Base-by-base conservation (phyloP, 1,140 invertebrate genomes). In the Oreohelix idahoensis region DNA sequence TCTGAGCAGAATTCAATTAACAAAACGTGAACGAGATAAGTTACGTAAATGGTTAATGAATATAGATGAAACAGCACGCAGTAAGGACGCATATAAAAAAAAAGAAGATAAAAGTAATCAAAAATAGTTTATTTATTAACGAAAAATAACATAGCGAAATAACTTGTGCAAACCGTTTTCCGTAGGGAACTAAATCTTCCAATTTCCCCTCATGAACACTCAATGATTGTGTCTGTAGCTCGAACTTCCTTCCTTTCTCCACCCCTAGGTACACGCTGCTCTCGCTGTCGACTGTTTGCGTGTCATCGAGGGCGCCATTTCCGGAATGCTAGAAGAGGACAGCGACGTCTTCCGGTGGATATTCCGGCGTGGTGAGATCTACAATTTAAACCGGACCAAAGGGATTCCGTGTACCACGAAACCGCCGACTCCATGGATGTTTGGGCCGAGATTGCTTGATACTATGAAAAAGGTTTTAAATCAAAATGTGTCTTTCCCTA, bases 321-420 rank as follows among this genome's bases (percentile, higher is more conserved):
- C 79, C 32, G 81, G 77, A 17, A 88, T 92, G 83, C 69, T 89
- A 42, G 66, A 79, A 32, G 84, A 89, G 23, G 81, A 91, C 70
- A 78, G 84, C 15, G 84, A 85, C 1, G 84, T 89, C 1, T 92
- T 91, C 74, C 83, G 89, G 69, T 85, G 87, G 76, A 90, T 87
- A 36, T 92, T 92, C 78, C 85, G 92, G 71, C 84, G 90, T 26
- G 88, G 87, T 45, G 53, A 86, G 11, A 81, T 92, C 15, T 92
- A 90, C 85, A 92, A 91, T 83, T 85, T 87, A 74, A 90, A 91
- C 84, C 86, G 79, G 23, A 90, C 86, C 51, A 84, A 84, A n/a
- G 92, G 90, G 23, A 88, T 91, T 15, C 88, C 87, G 2, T 92
- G 92, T 79, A 84, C 85, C 36, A 83, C 84, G 35, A 79, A 85